Conservation (phyloP, 2,113 vertebrate genomes). For the Nycticorax nycticorax region DNA sequence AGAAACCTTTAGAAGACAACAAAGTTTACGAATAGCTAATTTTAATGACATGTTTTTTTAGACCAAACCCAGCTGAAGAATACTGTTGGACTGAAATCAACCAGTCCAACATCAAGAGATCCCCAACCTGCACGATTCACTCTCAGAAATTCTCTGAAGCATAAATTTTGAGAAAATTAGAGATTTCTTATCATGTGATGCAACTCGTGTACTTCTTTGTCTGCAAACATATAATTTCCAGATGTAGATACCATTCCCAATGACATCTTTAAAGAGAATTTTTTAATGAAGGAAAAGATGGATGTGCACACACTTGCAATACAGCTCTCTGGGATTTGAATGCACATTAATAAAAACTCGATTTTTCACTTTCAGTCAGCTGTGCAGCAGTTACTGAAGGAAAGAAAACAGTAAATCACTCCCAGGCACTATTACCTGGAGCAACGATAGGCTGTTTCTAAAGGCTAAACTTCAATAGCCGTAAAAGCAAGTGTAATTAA, state of each 20-base stretch:
- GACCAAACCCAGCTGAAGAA: background rate
- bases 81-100: background rate
- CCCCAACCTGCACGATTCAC: background rate
- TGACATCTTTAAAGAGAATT: background rate
- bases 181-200: background rate
- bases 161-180: background rate
- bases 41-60: background rate
- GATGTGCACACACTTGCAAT: background rate
- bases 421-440: background rate
- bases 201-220: background rate
- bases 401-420: background rate
- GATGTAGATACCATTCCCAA: background rate
- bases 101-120: background rate
- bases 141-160: background rate
- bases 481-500: background rate
- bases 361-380: background rate
- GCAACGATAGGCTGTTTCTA: background rate
- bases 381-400: background rate
- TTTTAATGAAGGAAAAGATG: background rate
- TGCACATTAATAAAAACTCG: background rate
- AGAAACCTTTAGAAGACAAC: background rate
- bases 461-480: background rate
- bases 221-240: background rate
- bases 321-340: background rate
- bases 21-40: background rate